These are phyloP conservation scores for Crocuta crocuta DNA, from an alignment of 2,113 vertebrate species.

Conservation along the genomic window DNA sequence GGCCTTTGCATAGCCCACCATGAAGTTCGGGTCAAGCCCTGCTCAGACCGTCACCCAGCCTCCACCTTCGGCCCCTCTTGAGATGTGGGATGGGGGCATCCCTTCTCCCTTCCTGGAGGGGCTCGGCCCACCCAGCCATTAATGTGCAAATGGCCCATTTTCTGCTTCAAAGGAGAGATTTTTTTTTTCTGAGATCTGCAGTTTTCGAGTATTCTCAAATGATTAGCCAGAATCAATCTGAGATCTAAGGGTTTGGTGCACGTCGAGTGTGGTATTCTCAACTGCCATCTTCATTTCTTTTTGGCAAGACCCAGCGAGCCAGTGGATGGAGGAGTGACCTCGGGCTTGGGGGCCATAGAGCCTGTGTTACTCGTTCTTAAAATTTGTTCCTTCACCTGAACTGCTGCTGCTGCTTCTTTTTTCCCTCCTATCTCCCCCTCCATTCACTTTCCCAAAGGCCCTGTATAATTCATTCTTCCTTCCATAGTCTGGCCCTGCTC, in stretches of 20 bases:
- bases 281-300: slow-evolving; percentile 53
- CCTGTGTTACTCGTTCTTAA: not conserved
- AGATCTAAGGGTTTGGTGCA: slow-evolving; percentile 56
- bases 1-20: not conserved
- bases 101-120: slow-evolving; percentile 24
- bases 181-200: slow-evolving; percentile 20
- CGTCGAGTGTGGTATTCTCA: slow-evolving; percentile 11
- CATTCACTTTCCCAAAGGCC: not conserved
- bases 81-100: not conserved
- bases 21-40: not conserved
- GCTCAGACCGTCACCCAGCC: not conserved
- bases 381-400: slow-evolving; percentile 2
- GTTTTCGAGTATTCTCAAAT: slow-evolving; percentile 76
- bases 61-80: not conserved
- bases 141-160: slow-evolving; percentile 76
- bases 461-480: not conserved
- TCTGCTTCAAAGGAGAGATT: slow-evolving; percentile 71
- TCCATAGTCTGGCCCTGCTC: not conserved
- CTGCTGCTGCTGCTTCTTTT: not conserved
- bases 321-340: not conserved
- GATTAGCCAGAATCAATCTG: slow-evolving; percentile 61
- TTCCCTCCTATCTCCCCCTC: not conserved
- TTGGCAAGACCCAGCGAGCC: not conserved
- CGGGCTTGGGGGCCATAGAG: not conserved
- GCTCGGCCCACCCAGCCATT: slow-evolving; percentile 60